Conservation (phyloP, 2,888 invertebrate species). For the Seira sanloemensis region DNA sequence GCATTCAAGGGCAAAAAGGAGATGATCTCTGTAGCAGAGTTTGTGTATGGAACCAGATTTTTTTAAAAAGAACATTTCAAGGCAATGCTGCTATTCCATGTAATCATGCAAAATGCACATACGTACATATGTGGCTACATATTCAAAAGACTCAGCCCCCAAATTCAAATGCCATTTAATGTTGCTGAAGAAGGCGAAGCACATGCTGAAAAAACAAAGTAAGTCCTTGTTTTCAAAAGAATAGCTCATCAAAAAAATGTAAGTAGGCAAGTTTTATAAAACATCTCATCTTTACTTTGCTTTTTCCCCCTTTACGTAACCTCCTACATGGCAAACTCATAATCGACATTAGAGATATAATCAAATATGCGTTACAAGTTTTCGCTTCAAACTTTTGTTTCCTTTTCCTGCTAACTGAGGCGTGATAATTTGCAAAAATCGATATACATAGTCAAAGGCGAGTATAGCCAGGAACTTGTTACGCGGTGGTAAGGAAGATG, state of each 20-base stretch:
- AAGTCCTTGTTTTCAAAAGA: not conserved
- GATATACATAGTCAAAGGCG: too few species aligned
- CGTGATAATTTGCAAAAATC: constrained; percentile 9
- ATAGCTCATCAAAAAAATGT: not conserved
- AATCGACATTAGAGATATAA: not conserved
- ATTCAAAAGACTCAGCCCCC: not conserved
- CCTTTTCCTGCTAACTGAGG: constrained; percentile 16
- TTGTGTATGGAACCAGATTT: not conserved
- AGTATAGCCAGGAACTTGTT: too few species aligned
- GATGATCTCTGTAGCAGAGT: not conserved
- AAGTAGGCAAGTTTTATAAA: not conserved
- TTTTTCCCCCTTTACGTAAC: not conserved
- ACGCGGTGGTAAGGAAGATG: too few species aligned
- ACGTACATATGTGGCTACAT: not conserved
- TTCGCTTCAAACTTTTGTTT: not conserved
- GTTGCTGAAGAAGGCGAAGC: not conserved
- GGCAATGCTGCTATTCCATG: constrained; percentile 12
- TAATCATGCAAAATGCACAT: not conserved
- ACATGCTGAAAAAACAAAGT: not conserved
- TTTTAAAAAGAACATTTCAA: constrained; percentile 6
- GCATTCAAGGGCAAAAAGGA: constrained; percentile 37
- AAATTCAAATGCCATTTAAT: not conserved
- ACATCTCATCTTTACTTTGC: not conserved
- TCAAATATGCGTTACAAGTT: constrained; percentile 10
- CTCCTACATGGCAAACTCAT: not conserved